Conservation (phyloP, 2,113 vertebrate species). For the Okapia johnstoni region DNA sequence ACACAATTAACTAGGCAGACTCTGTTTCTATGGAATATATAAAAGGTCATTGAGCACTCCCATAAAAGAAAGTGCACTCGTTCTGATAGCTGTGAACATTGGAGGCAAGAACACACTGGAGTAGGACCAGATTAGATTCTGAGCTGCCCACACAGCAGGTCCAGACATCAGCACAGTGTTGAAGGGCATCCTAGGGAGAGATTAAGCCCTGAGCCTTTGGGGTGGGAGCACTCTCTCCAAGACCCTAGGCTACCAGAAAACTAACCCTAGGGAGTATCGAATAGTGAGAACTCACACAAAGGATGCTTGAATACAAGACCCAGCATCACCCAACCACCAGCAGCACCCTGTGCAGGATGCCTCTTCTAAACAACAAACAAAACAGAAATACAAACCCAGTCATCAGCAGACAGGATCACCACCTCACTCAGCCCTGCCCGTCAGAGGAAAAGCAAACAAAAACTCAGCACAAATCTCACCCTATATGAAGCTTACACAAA, state of each 20-base stretch:
- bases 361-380: neutral
- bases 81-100: neutral
- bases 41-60: neutral
- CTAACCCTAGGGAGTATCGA: neutral
- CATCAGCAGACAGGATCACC: neutral
- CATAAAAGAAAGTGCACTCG: neutral
- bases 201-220: neutral
- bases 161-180: neutral
- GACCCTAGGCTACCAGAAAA: neutral
- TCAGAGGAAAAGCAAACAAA: neutral
- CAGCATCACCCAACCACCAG: neutral
- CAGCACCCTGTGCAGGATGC: neutral
- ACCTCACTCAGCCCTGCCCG: neutral
- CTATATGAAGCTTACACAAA: too few species aligned
- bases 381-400: neutral
- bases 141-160: neutral
- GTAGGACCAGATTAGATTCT: neutral
- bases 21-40: neutral
- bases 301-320: neutral
- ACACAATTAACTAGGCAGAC: neutral
- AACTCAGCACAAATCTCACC: neutral
- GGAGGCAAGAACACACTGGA: neutral
- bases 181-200: neutral
- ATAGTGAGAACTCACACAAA: neutral
- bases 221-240: neutral